Conservation (phyloP, 2,888 invertebrate species). For the Syrista parreyssii region DNA sequence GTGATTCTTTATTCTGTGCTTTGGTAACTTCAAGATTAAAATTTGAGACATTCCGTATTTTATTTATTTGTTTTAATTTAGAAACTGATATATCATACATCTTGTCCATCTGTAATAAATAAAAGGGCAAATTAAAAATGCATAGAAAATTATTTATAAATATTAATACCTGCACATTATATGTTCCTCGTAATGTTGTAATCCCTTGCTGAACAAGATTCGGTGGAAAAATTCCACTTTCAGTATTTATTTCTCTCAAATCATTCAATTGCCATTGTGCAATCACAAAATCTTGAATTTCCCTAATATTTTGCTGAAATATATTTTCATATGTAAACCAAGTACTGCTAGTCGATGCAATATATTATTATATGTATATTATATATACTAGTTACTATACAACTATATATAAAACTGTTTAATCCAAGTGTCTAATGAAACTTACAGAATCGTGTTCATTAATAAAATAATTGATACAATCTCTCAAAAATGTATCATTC, state of each 20-base stretch:
- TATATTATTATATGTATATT: background rate
- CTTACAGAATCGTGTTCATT: conserved; percentile 43
- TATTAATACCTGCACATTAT: conserved; percentile 74
- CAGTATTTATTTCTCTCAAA: conserved; percentile 70
- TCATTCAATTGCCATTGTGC: conserved; percentile 77
- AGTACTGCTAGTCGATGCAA: background rate
- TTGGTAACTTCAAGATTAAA: conserved; percentile 71
- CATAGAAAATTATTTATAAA: conserved; percentile 73
- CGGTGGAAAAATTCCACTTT: conserved; percentile 72
- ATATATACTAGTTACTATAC: no score
- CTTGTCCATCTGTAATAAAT: conserved; percentile 57
- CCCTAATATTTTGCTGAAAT: conserved; percentile 57
- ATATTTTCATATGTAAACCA: conserved; percentile 1
- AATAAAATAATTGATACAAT: conserved; percentile 55
- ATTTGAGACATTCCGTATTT: conserved; percentile 65
- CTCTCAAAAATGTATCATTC: conserved; percentile 56
- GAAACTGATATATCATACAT: conserved; percentile 63
- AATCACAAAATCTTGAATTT: conserved; percentile 71
- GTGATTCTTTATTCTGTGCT: conserved; percentile 67
- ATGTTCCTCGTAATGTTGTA: conserved; percentile 69
- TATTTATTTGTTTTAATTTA: conserved; percentile 62
- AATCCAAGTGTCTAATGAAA: conserved; percentile 15
- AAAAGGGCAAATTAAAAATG: conserved; percentile 35
- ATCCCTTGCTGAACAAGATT: conserved; percentile 68
- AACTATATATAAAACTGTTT: background rate